Conservation (phyloP, 2,113 vertebrate species). For the Plecotus auritus region DNA sequence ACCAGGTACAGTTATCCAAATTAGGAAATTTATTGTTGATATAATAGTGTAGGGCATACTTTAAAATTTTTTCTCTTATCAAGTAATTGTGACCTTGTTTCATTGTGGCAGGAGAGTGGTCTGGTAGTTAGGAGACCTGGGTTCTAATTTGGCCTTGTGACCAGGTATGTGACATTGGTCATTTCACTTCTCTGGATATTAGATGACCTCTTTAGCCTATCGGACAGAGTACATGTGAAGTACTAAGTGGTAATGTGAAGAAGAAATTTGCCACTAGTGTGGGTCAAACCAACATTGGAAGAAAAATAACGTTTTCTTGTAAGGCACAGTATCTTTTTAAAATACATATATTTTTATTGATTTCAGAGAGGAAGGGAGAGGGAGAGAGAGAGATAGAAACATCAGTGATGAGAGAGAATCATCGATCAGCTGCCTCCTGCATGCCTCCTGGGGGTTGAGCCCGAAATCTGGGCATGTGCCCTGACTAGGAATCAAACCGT, state of each 20-base stretch:
- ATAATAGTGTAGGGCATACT: not conserved
- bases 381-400: no score
- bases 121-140: not conserved
- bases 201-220: not conserved
- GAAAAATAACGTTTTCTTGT: constrained; percentile 23
- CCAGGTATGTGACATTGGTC: not conserved
- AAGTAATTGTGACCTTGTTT: constrained; percentile 12
- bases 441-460: no score
- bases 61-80: not conserved
- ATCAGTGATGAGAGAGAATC: no score
- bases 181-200: constrained; percentile 8
- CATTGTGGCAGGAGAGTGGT: not conserved
- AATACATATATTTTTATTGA: no score
- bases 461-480: no score
- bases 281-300: not conserved
- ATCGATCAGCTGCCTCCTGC: no score
- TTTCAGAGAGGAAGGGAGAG: no score
- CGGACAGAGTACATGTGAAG: not conserved
- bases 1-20: not conserved
- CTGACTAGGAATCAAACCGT: no score
- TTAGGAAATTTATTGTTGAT: not conserved
- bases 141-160: not conserved
- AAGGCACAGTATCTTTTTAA: not conserved
- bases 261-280: not conserved
- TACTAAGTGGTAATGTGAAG: not conserved